Evolutionary conservation across 2,113 vertebrate species (phyloP).

Genomic region (Oryzias curvinotus): DNA sequence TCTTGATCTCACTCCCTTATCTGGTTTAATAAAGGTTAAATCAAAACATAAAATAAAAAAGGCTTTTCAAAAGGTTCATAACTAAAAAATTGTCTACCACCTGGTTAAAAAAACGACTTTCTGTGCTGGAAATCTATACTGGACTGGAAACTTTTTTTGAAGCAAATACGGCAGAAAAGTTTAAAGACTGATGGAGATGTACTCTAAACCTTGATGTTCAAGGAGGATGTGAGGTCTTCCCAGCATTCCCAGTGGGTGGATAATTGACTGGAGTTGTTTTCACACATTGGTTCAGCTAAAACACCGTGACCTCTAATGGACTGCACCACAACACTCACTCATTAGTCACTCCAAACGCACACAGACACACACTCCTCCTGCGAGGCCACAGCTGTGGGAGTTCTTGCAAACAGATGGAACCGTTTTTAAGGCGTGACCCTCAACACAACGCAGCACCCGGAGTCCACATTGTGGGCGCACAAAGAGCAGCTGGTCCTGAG

Average conservation of each 20-base stretch:
- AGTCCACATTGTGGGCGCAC: conserved; percentile 17
- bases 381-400: conserved; percentile 47
- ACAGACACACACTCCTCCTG: conserved; percentile 5
- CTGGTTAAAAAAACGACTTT: too few species aligned
- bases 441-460: conserved; percentile 20
- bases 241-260: background rate
- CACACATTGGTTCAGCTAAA: conserved; percentile 1
- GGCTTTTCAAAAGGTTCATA: too few species aligned
- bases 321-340: conserved; percentile 15
- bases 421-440: conserved; percentile 38
- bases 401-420: conserved; percentile 52
- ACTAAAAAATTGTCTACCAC: too few species aligned
- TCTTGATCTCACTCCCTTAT: too few species aligned
- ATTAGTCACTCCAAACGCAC: conserved; percentile 17
- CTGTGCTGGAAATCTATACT: too few species aligned
- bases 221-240: background rate
- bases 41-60: too few species aligned
- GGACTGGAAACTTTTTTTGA: too few species aligned
- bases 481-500: conserved; percentile 54
- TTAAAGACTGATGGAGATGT: too few species aligned
- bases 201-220: background rate
- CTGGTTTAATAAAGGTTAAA: too few species aligned
- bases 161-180: too few species aligned
- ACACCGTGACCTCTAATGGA: conserved; percentile 20
- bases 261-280: conserved; percentile 9